Evolutionary conservation across 2,888 invertebrate genomes (phyloP), one percentile per base, ranked within the genome.

Genomic region (Lottia scabra): DNA sequence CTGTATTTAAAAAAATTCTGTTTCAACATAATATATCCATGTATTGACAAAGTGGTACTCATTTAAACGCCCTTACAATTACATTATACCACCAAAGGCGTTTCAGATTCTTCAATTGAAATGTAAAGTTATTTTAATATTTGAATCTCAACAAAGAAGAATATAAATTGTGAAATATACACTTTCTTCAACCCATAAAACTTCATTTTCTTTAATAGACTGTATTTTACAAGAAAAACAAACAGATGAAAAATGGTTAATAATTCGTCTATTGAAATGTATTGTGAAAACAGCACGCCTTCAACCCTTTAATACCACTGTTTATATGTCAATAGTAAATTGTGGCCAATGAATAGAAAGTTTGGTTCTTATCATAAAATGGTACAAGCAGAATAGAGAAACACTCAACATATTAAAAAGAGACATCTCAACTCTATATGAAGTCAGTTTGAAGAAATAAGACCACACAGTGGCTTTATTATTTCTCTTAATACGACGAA

Each of bases 391-490:
- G 56, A 56, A 56, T 23, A 23, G 19, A 19, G 19, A 56, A 56
- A 56, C 56, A 56, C 56, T 56, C 56, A 56, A 56, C 56, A 56
- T 56, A 56, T 56, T 56, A 56, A 56, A 56, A 56, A 23, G 56
- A 56, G 56, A 56, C 56, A 56, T 56, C 56, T 23, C 56, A 56
- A 56, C 19, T 23, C 19, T 56, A 56, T 23, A 56, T 56, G 56
- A 56, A 56, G 56, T 56, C 56, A 56, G 56, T 56, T 56, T 56
- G 23, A 56, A 56, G 19, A 56, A 38, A 56, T 19, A 56, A 23
- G 56, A 56, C 56, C 56, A 56, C 56, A 56, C 56, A 19, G 56
- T 23, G 19, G 38, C 23, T 56, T 23, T 56, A 23, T 56, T 56
- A 56, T 56, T 56, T 19, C 56, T 56, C 56, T 23, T 56, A 56